phyloP scores from a whole-genome alignment of 2,888 invertebrate genomes.

The Synergus umbraculus region DNA sequence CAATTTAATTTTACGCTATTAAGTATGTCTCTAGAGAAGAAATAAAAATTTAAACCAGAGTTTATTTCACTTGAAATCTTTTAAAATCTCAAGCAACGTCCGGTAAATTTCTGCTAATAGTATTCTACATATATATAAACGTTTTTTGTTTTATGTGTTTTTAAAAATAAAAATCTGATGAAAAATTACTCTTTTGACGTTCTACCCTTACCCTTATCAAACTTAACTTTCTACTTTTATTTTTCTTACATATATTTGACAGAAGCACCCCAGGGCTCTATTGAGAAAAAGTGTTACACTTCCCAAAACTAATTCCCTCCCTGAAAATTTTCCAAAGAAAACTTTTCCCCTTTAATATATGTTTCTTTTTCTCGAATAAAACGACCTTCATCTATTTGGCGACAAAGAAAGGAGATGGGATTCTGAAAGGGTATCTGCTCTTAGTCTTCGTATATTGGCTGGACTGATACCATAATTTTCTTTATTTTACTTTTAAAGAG shows the following conservation, averaged over 20 bases:
- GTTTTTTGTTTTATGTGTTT: too few relatives aligned
- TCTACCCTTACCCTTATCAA: constrained; percentile 8
- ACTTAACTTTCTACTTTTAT: constrained; percentile 6
- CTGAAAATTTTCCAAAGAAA: neutral
- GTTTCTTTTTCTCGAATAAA: neutral
- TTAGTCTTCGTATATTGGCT: neutral
- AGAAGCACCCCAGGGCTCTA: neutral
- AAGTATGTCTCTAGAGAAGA: constrained; percentile 1
- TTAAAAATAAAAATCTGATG: neutral
- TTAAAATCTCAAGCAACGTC: too few relatives aligned
- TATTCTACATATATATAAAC: too few relatives aligned
- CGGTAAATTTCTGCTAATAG: too few relatives aligned
- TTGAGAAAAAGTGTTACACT: neutral
- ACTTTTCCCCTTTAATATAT: neutral
- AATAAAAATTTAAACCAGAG: constrained; percentile 1
- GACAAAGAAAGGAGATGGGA: neutral
- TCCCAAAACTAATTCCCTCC: neutral
- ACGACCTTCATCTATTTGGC: neutral
- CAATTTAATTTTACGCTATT: constrained; percentile 6
- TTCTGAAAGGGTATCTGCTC: neutral
- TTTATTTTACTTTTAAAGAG: neutral
- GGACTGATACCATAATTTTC: neutral
- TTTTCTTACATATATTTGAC: neutral
- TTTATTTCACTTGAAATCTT: neutral
- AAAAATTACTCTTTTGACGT: neutral